Evolutionary conservation across 2,113 vertebrate species (phyloP).

Genomic region (Mystacornis crossleyi): DNA sequence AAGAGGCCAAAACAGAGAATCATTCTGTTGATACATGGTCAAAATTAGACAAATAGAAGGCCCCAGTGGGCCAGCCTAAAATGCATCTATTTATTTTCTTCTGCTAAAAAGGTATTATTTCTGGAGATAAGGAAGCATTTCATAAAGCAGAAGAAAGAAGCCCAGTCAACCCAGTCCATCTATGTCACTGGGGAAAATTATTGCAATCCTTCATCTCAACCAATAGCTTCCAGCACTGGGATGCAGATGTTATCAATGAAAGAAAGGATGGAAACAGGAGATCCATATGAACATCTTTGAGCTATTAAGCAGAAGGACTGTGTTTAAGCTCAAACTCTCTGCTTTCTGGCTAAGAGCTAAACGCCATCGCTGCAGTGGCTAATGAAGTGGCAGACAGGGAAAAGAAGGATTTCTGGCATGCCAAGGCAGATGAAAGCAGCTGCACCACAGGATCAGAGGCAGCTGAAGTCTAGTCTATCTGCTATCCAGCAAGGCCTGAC

Average conservation of each 20-base stretch:
- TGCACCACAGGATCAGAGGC: not conserved
- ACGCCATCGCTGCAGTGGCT: not conserved
- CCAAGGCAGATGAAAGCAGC: not conserved
- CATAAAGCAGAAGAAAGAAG: not conserved
- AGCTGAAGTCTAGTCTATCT: not conserved
- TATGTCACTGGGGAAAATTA: not conserved
- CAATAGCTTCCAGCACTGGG: not conserved
- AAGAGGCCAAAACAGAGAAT: not conserved
- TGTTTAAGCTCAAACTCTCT: not conserved
- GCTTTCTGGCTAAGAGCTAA: not conserved
- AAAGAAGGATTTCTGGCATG: not conserved
- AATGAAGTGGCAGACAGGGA: not conserved
- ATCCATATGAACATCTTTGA: not conserved
- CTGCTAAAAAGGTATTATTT: conserved; percentile 1
- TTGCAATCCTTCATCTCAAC: not conserved
- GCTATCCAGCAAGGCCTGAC: not conserved
- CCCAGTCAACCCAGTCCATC: not conserved
- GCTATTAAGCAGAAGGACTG: not conserved
- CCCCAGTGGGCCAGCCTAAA: not conserved
- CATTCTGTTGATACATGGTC: not conserved
- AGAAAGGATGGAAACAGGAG: not conserved
- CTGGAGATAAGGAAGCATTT: conserved; percentile 40
- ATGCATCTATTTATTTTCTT: not conserved
- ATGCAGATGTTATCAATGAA: conserved; percentile 13
- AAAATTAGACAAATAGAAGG: not conserved